Percentiles rank a stretch among this genome's conserved stretches.
These are phyloP conservation scores for Chrysochloris asiatica DNA, from an alignment of 2,113 vertebrate species.

Conservation along the genomic window DNA sequence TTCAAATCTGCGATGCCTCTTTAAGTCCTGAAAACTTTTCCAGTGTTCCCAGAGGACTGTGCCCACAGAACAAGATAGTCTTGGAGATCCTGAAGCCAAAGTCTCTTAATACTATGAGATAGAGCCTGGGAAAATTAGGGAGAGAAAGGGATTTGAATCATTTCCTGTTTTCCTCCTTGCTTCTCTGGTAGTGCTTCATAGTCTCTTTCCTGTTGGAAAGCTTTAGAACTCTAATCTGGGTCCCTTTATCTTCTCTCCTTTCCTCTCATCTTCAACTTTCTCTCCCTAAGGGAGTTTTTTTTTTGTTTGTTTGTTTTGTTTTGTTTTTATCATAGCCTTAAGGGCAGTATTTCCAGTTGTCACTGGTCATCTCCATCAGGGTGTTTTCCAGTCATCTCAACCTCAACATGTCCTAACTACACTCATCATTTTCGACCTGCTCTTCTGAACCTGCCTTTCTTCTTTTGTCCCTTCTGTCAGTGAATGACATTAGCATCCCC, in stretches of 20 bases:
- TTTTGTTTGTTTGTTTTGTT: too few species aligned
- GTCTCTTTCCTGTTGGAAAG: constrained; percentile 12
- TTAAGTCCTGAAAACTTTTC: constrained; percentile 28
- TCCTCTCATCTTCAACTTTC: neutral
- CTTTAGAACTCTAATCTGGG: neutral
- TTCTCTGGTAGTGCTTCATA: neutral
- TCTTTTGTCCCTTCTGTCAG: too few species aligned
- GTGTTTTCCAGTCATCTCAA: too few species aligned
- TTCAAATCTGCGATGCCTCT: neutral
- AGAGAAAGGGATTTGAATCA: neutral
- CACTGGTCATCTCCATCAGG: neutral
- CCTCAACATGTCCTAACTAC: neutral
- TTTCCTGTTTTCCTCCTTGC: neutral
- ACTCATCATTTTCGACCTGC: neutral
- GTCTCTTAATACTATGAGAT: neutral
- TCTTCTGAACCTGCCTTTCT: neutral
- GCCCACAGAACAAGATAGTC: neutral
- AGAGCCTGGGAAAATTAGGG: neutral
- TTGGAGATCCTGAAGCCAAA: neutral
- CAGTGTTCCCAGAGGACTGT: neutral
- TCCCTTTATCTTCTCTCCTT: too few species aligned
- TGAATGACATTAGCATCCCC: neutral
- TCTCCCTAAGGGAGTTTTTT: neutral
- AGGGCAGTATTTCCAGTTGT: neutral
- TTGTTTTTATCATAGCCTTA: neutral